Evolutionary conservation across 2,113 vertebrate genomes (phyloP).

Genomic region (Pelmatolapia mariae): DNA sequence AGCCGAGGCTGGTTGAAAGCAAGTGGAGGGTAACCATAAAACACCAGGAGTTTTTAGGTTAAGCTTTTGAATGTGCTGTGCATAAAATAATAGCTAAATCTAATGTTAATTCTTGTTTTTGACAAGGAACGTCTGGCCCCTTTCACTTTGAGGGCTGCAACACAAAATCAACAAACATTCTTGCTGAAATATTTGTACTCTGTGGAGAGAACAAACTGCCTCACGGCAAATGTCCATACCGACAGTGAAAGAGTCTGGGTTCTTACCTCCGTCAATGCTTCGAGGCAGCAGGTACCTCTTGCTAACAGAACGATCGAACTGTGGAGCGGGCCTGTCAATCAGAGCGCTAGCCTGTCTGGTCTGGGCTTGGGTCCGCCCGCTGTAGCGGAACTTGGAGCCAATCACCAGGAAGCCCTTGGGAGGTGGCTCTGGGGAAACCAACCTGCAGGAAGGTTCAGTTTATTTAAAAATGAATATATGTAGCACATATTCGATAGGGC

Average conservation of each 20-base stretch:
- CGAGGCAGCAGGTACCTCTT: constrained; percentile 94
- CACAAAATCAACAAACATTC: background rate
- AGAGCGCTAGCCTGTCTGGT: constrained; percentile 94
- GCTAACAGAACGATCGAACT: constrained; percentile 94
- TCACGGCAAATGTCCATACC: background rate
- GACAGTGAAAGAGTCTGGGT: background rate
- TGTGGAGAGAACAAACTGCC: background rate
- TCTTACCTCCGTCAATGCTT: constrained; percentile 92
- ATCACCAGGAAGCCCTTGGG: constrained; percentile 98
- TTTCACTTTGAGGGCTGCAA: background rate
- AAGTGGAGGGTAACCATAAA: background rate
- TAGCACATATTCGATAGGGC: background rate
- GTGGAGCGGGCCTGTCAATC: constrained; percentile 94
- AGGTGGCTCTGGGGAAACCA: constrained; percentile 95
- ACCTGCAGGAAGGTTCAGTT: constrained; percentile 64
- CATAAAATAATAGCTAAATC: background rate
- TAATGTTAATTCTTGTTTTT: background rate
- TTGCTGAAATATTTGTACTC: background rate
- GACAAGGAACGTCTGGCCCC: background rate
- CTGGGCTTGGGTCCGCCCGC: constrained; percentile 95
- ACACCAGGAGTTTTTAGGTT: background rate
- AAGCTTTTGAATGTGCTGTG: background rate
- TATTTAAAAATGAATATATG: background rate
- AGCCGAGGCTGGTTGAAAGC: constrained; percentile 77
- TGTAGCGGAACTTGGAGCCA: constrained; percentile 98